Percentiles rank a stretch among this genome's conserved stretches.
phyloP scores from a whole-genome alignment of 2,888 invertebrate genomes.

The Orchesella flavescens region DNA sequence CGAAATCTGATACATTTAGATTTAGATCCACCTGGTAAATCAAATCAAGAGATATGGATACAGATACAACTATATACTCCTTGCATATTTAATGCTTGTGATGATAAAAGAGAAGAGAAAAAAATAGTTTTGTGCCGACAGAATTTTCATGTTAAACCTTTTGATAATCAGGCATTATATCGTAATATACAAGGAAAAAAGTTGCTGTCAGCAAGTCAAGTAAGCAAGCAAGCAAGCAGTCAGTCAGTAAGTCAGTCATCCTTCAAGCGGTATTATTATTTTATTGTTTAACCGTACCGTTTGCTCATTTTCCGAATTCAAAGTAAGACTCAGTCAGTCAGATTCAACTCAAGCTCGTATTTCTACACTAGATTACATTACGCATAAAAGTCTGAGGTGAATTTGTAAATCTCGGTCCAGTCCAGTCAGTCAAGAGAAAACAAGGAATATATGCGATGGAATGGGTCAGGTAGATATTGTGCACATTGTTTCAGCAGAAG shows the following conservation, averaged over 20 bases:
- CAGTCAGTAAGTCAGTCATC: slow-evolving; percentile 22
- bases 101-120: not conserved
- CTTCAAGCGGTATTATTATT: slow-evolving; percentile 41
- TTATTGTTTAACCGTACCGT: slow-evolving; percentile 34
- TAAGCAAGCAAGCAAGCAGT: slow-evolving; percentile 4
- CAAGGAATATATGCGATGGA: too few species aligned
- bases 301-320: not conserved
- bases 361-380: not conserved
- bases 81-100: not conserved
- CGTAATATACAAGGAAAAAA: not conserved
- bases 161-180: slow-evolving; percentile 42
- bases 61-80: not conserved
- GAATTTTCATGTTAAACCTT: not conserved
- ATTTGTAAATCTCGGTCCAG: slow-evolving; percentile 45
- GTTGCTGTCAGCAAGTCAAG: slow-evolving; percentile 56
- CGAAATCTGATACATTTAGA: slow-evolving; percentile 60
- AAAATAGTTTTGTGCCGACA: too few species aligned
- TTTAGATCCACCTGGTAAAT: slow-evolving; percentile 59
- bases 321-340: too few species aligned
- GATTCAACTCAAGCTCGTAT: not conserved
- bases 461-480: not conserved
- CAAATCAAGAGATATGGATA: slow-evolving; percentile 44
- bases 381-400: slow-evolving; percentile 14
- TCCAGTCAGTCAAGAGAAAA: slow-evolving; percentile 10
- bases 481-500: not conserved